Evolutionary conservation across 2,888 invertebrate genomes (phyloP).

Genomic region (Drosophila putrida): DNA sequence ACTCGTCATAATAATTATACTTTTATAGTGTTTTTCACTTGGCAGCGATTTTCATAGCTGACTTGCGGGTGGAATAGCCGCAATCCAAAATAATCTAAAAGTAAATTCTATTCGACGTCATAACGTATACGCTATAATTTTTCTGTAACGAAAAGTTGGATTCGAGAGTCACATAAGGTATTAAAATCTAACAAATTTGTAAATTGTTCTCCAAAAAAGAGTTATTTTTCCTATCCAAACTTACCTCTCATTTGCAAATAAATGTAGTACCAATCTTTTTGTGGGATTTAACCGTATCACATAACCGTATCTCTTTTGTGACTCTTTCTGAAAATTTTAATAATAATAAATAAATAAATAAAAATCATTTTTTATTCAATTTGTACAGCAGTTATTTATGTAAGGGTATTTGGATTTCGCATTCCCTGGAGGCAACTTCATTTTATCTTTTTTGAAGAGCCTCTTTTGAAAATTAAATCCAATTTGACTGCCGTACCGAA

Average conservation of each 20-base stretch:
- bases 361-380: neutral
- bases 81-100: conserved; percentile 25
- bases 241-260: too few species aligned
- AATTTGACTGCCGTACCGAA: conserved; percentile 64
- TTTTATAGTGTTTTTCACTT: conserved; percentile 32
- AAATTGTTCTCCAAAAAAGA: too few species aligned
- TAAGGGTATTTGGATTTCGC: conserved; percentile 36
- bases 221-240: too few species aligned
- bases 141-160: neutral
- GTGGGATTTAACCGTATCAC: too few species aligned
- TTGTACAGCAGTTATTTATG: conserved; percentile 8
- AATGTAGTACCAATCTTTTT: too few species aligned
- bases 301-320: too few species aligned
- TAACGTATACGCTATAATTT: conserved; percentile 13
- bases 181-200: too few species aligned
- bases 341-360: too few species aligned
- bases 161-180: neutral
- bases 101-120: conserved; percentile 29
- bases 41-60: conserved; percentile 29
- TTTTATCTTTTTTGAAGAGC: conserved; percentile 39
- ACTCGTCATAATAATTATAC: conserved; percentile 44
- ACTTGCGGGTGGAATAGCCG: conserved; percentile 19
- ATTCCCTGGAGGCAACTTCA: conserved; percentile 28
- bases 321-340: too few species aligned
- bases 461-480: conserved; percentile 58